These are phyloP conservation scores for Columba janthina DNA, from an alignment of 2,113 vertebrate genomes.

Conservation along the genomic window DNA sequence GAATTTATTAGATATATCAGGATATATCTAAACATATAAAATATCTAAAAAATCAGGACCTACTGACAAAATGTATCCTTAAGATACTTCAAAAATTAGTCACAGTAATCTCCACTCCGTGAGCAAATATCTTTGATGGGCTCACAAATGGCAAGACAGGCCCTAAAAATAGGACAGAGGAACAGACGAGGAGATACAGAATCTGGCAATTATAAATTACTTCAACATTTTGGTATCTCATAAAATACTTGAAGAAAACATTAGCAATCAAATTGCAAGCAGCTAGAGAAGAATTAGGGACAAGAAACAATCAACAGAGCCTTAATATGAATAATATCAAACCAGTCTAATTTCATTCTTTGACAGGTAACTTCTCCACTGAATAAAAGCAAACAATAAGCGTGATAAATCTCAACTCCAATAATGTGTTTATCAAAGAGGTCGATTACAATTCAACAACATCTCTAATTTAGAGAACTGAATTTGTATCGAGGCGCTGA, in stretches of 20 bases:
- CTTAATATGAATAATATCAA: conserved; percentile 50
- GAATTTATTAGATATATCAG: not conserved
- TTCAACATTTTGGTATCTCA: not conserved
- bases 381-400: conserved; percentile 53
- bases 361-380: conserved; percentile 53
- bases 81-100: not conserved
- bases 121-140: not conserved
- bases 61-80: not conserved
- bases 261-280: conserved; percentile 26
- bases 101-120: not conserved
- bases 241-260: conserved; percentile 17
- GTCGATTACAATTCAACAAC: conserved; percentile 27
- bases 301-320: conserved; percentile 41
- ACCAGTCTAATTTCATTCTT: conserved; percentile 33
- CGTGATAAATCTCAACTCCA: conserved; percentile 21
- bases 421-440: conserved; percentile 45
- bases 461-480: conserved; percentile 11
- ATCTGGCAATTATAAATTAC: conserved; percentile 11
- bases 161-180: not conserved
- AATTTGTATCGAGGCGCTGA: not conserved
- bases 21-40: not conserved
- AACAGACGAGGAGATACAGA: not conserved
- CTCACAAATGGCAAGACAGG: not conserved
- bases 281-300: conserved; percentile 34
- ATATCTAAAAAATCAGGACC: not conserved